Percentiles rank a stretch among this genome's conserved stretches.
These are phyloP conservation scores for Drosophila conformis DNA, from an alignment of 2,888 invertebrate species.

Conservation along the genomic window DNA sequence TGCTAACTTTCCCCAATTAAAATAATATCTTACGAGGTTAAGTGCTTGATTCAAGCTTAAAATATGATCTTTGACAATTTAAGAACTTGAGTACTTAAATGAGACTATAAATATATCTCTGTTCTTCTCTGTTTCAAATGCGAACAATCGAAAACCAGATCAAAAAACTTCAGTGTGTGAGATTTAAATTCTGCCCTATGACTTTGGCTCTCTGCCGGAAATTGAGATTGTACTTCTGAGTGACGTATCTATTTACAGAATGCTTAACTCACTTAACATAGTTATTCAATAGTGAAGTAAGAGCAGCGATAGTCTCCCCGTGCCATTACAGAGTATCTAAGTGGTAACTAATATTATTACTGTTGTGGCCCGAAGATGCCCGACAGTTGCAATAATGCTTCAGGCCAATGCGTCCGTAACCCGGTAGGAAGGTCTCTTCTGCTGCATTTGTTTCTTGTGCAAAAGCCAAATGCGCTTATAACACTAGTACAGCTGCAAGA, in stretches of 20 bases:
- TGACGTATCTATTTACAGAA: neutral
- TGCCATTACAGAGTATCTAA: neutral
- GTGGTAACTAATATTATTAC: neutral
- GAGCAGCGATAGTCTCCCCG: neutral
- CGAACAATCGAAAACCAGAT: too few relatives aligned
- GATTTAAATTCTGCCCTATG: too few relatives aligned
- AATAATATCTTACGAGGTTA: too few relatives aligned
- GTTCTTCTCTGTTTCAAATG: too few relatives aligned
- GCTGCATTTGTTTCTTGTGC: conserved; percentile 15
- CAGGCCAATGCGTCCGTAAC: conserved; percentile 11
- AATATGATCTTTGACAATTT: neutral
- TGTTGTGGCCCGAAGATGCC: conserved; percentile 8
- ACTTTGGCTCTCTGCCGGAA: neutral
- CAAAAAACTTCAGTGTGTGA: too few relatives aligned
- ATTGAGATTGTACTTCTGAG: neutral
- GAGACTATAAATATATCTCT: neutral
- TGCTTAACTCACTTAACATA: neutral
- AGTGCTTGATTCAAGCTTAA: neutral
- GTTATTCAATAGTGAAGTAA: neutral
- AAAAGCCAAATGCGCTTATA: conserved; percentile 71
- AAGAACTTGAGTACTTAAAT: neutral
- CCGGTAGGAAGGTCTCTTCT: conserved; percentile 10
- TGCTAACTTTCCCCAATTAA: too few relatives aligned
- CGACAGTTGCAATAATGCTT: conserved; percentile 14
- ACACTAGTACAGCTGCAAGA: conserved; percentile 41